Evolutionary conservation across 2,113 vertebrate species (phyloP), one percentile per base, ranked within the genome.

Genomic region (Sebastes fasciatus): DNA sequence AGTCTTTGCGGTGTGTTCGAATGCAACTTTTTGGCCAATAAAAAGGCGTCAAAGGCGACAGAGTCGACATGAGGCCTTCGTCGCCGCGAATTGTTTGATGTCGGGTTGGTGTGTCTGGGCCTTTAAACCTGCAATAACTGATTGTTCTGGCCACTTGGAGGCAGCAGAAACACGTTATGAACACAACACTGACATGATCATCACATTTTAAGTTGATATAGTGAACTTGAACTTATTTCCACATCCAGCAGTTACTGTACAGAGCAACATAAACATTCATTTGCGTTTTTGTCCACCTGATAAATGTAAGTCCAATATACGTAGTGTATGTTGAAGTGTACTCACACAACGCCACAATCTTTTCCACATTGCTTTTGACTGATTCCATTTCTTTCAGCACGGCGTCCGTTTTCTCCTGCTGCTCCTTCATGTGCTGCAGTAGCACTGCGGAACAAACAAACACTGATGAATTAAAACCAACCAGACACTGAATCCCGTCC

Each of bases 381-480:
- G 6, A 1, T 40, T 88, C n/a, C 3, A 80, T 66, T 0, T 88
- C 51, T 21, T 0, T 84, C 48, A n/a, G 55, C 81, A 91, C 67
- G 68, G 52, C 23, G 0, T 86, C 67, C 2, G 43, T 42, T 43
- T 85, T 70, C 61, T 88, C 74, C 21, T 71, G 3, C 71, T 87
- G 82, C 1, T 2, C 13, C 48, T 54, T n/a, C 58, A 86, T 26
- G 13, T 86, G 26, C 0, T 85, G 67, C 40, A 55, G 14, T 1
- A 93, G 71, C 55, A 76, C 92, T 93, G 80, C 62, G 74, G 52
- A 80, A 26, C 71, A 54, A 74, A 46, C 26, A 71, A 49, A 80
- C 21, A 55, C 12, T 0, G 19, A 69, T 55, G 1, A 82, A 13
- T 8, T 26, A 49, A 61, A 69, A n/a, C 4, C 5, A 61, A n/a